Evolutionary conservation across 2,113 vertebrate species (phyloP).

Genomic region (Larimichthys crocea): DNA sequence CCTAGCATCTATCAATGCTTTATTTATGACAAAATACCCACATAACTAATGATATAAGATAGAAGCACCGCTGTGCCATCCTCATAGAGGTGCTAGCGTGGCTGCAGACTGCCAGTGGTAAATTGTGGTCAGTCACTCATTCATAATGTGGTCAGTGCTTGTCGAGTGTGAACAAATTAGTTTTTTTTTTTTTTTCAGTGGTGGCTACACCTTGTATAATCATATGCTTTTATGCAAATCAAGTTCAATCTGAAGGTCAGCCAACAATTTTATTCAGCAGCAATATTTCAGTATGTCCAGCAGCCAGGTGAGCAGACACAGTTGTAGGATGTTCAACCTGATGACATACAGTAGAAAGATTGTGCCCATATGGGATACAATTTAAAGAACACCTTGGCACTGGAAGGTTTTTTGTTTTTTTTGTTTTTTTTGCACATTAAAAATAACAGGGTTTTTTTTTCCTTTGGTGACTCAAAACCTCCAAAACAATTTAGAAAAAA

Average conservation of each 20-base stretch:
- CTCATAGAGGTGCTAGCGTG: neutral
- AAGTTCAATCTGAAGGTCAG: slow-evolving; percentile 55
- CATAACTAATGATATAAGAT: neutral
- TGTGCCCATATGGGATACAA: slow-evolving; percentile 15
- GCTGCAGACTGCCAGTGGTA: neutral
- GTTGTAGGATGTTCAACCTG: slow-evolving; percentile 26
- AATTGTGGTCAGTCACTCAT: slow-evolving; percentile 39
- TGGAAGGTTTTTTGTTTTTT: neutral
- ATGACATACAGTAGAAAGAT: slow-evolving; percentile 18
- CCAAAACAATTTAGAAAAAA: slow-evolving; percentile 16
- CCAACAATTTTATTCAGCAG: slow-evolving; percentile 49
- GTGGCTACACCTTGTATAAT: slow-evolving; percentile 49
- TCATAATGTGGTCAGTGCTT: slow-evolving; percentile 33
- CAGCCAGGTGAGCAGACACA: slow-evolving; percentile 35
- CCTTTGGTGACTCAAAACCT: neutral
- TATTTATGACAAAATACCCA: neutral
- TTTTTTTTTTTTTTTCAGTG: slow-evolving; percentile 53
- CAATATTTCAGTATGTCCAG: slow-evolving; percentile 34
- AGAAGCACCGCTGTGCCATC: neutral
- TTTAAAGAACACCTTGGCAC: slow-evolving; percentile 10
- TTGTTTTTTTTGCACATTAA: slow-evolving; percentile 12
- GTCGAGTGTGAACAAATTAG: slow-evolving; percentile 48
- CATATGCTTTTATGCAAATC: slow-evolving; percentile 67
- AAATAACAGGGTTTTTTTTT: neutral
- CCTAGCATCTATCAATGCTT: neutral